These are phyloP conservation scores for Lepidurus packardi DNA, from an alignment of 1,140 invertebrate species.

Conservation along the genomic window DNA sequence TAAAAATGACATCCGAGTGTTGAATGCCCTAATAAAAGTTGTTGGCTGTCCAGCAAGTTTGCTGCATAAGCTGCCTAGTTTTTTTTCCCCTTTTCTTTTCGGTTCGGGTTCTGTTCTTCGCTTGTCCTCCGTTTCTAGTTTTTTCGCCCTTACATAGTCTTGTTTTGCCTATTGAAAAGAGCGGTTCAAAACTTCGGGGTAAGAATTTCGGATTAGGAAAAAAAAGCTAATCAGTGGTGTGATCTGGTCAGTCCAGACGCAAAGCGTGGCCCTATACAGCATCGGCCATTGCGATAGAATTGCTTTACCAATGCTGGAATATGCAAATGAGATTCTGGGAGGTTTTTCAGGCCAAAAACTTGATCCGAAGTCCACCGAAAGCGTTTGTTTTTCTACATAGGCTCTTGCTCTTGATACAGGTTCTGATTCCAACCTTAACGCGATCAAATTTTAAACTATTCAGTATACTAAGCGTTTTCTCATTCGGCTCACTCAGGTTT, in stretches of 20 bases:
- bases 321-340: conserved; percentile 22
- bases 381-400: not conserved
- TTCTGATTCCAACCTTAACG: not conserved
- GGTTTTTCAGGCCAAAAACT: conserved; percentile 1
- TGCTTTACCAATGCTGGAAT: conserved; percentile 18
- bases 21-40: conserved; percentile 2
- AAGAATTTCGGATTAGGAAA: not conserved
- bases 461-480: too few relatives aligned
- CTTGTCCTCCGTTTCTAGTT: not conserved
- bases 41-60: not conserved
- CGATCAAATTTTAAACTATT: not conserved
- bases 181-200: not conserved
- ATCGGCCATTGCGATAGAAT: not conserved
- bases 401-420: conserved; percentile 1
- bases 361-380: not conserved
- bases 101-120: not conserved
- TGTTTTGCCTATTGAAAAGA: conserved; percentile 1
- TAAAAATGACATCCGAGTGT: not conserved
- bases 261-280: conserved; percentile 19
- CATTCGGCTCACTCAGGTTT: too few relatives aligned
- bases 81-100: not conserved
- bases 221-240: not conserved
- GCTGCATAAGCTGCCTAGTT: not conserved
- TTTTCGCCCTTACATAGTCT: not conserved
- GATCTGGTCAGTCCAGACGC: conserved; percentile 20